Percentiles rank a stretch among this genome's conserved stretches.
Evolutionary conservation across 2,797 vertebrate species (phyloP).

Genomic region (Cynodonichthys magdalenae): DNA sequence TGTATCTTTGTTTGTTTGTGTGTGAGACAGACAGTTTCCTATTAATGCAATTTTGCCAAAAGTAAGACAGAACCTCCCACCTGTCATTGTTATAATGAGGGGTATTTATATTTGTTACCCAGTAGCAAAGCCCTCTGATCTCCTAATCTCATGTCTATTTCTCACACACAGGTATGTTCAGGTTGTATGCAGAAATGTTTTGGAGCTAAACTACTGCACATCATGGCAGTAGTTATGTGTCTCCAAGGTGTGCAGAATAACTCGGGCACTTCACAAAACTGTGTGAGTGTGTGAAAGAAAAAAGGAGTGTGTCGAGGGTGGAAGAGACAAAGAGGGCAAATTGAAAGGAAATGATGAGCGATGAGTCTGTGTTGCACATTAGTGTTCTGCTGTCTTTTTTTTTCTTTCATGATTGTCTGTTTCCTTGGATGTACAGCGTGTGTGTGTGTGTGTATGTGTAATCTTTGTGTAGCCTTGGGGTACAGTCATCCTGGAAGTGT

Average conservation of each 20-base stretch:
- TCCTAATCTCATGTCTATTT: conserved; percentile 64
- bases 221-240: not conserved
- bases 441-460: not conserved
- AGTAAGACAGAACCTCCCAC: conserved; percentile 62
- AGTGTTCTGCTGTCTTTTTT: conserved; percentile 63
- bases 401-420: conserved; percentile 38
- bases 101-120: conserved; percentile 80
- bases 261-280: conserved; percentile 10
- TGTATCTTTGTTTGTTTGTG: conserved; percentile 8
- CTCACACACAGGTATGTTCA: conserved; percentile 48
- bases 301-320: conserved; percentile 51
- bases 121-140: conserved; percentile 70
- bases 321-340: conserved; percentile 73
- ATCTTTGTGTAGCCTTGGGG: conserved; percentile 38
- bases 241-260: conserved; percentile 18
- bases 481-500: conserved; percentile 51
- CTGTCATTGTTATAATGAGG: conserved; percentile 77
- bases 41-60: conserved; percentile 78
- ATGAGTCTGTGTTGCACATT: conserved; percentile 78
- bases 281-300: conserved; percentile 30
- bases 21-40: conserved; percentile 39
- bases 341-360: conserved; percentile 78
- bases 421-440: conserved; percentile 40
- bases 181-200: conserved; percentile 17
- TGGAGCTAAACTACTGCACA: conserved; percentile 1